These are phyloP conservation scores for Drosophila rhopaloa DNA, from an alignment of 1,140 invertebrate genomes.

Conservation along the genomic window DNA sequence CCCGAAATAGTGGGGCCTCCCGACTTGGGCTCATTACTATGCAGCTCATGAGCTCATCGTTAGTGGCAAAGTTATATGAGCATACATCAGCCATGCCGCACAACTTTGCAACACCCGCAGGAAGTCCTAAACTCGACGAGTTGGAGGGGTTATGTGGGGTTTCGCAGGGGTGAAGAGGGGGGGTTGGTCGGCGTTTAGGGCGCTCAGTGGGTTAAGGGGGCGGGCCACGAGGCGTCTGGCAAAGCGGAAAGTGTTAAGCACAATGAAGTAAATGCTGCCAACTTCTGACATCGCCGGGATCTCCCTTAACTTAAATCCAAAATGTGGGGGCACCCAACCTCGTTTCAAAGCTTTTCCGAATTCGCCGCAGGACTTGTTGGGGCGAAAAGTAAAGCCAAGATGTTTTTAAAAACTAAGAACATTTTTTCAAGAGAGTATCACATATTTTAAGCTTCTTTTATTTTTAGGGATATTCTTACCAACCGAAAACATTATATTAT, in stretches of 20 bases:
- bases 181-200: too few relatives aligned
- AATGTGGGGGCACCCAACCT: conserved; percentile 4
- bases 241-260: conserved; percentile 78
- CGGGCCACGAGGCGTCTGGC: conserved; percentile 36
- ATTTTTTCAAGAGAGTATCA: too few relatives aligned
- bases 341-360: conserved; percentile 38
- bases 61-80: conserved; percentile 82
- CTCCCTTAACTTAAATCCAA: conserved; percentile 23
- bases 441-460: too few relatives aligned
- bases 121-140: conserved; percentile 26
- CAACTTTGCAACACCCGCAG: conserved; percentile 75
- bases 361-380: conserved; percentile 64
- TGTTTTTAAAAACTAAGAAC: too few relatives aligned
- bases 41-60: conserved; percentile 78
- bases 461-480: too few relatives aligned
- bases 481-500: too few relatives aligned
- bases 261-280: conserved; percentile 71
- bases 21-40: conserved; percentile 68
- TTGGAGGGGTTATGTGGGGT: background rate
- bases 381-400: conserved; percentile 26
- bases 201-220: background rate
- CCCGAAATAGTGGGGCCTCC: conserved; percentile 9
- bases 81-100: conserved; percentile 75
- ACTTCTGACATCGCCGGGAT: conserved; percentile 56
- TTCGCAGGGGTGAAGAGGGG: too few relatives aligned